Evolutionary conservation across 2,797 vertebrate species (phyloP).

Genomic region (Fundulus diaphanus): DNA sequence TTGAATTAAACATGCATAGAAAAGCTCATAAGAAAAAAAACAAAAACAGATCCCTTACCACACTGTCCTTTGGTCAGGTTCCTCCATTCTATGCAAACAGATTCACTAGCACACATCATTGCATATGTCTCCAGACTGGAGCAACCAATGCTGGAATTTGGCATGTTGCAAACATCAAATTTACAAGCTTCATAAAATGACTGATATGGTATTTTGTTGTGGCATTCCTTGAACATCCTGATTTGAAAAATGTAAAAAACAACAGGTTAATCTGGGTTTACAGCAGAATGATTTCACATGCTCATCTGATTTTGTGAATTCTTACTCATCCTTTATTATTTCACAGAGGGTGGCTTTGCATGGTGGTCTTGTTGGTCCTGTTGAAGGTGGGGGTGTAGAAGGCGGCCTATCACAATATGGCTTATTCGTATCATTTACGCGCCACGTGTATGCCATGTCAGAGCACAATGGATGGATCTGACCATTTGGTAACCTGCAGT

Average conservation of each 20-base stretch:
- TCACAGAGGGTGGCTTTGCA: conserved; percentile 62
- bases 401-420: neutral
- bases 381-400: accelerated
- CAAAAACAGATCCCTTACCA: conserved; percentile 66
- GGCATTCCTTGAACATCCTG: conserved; percentile 83
- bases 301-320: conserved; percentile 11
- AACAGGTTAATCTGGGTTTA: conserved; percentile 12
- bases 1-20: conserved; percentile 21
- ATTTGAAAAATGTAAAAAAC: conserved; percentile 30
- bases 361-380: accelerated
- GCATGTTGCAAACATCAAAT: conserved; percentile 69
- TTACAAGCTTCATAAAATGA: conserved; percentile 75
- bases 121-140: conserved; percentile 82
- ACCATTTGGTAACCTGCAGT: conserved; percentile 85
- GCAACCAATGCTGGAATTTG: conserved; percentile 56
- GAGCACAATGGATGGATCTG: conserved; percentile 72
- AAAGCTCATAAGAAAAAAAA: neutral
- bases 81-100: conserved; percentile 83
- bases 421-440: conserved; percentile 72
- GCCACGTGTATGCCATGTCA: conserved; percentile 83
- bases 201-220: conserved; percentile 50
- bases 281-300: neutral
- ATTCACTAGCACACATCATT: conserved; percentile 61
- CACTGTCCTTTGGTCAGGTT: conserved; percentile 75
- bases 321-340: conserved; percentile 70